Evolutionary conservation across 2,888 invertebrate species (phyloP), one percentile per base, ranked within the genome.

Genomic region (Lasioglossum vierecki): DNA sequence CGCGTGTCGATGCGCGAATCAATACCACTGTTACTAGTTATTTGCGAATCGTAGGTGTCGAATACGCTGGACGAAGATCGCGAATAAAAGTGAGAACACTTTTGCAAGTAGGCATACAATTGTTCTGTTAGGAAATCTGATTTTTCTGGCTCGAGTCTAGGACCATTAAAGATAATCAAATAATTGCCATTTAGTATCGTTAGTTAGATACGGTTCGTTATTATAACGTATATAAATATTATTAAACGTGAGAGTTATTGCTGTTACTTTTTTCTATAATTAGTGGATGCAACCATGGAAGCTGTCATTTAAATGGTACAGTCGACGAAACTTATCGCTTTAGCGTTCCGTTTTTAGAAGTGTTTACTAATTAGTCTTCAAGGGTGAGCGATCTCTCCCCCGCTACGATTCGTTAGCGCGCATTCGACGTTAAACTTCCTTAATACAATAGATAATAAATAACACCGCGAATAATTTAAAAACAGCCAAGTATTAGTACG

Each of bases 361-460:
- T 15, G 5, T 15, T 15, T 9, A 53, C 5, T 30, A 60, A 30
- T 15, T 60, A 15, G 13, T 49, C 22, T 73, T 22, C 73, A 13
- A 2, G 49, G 49, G 22, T 6, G 13, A 73, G 53, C 30, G 35
- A 35, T 35, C 35, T 53, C 22, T 22, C 5, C 49, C 15, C 30
- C 35, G 22, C 46, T 72, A 72, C 49, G 30, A 73, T 73, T 35
- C 30, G 11, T 53, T 73, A 53, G 49, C 49, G 22, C 73, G 73
- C 30, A 35, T 73, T 73, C 13, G 11, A 22, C 35, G 13, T 49
- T 30, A 73, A 53, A 73, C 30, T 11, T 30, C 35, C n/a, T 46
- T 46, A 73, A 4, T 30, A 49, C 22, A 3, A 73, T 73, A 73
- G 35, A 49, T 35, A 73, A 73, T 73, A 73, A 73, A 73, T 73